These are phyloP conservation scores for Pachliopta kotzebuea DNA, from an alignment of 2,888 invertebrate species.

Conservation along the genomic window DNA sequence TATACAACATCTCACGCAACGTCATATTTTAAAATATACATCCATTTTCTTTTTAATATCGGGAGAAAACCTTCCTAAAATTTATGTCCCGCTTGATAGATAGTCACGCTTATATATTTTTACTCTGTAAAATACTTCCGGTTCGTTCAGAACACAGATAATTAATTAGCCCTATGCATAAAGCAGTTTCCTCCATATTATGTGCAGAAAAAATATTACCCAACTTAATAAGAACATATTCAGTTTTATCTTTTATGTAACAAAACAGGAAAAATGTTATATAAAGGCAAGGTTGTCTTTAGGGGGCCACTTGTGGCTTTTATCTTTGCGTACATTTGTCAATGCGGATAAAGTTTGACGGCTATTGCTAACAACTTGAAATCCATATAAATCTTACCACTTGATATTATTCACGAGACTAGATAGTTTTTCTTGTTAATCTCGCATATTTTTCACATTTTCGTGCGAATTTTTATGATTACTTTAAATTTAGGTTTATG, in stretches of 20 bases:
- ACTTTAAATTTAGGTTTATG: not conserved
- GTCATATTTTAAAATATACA: no score
- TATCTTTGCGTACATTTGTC: constrained; percentile 7
- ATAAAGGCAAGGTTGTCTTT: not conserved
- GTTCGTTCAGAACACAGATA: no score
- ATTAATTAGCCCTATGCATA: no score
- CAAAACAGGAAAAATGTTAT: not conserved
- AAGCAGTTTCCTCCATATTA: not conserved
- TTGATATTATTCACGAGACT: constrained; percentile 17
- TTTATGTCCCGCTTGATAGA: no score
- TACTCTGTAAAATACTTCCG: no score
- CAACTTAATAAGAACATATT: constrained; percentile 1
- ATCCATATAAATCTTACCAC: constrained; percentile 2
- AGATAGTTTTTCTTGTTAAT: constrained; percentile 1
- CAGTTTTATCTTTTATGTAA: not conserved
- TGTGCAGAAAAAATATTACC: not conserved
- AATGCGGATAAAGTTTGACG: constrained; percentile 9
- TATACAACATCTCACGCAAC: no score
- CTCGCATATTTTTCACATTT: not conserved
- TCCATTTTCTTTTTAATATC: no score
- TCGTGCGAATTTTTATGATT: not conserved
- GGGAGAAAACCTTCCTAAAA: no score
- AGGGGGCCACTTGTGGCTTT: not conserved
- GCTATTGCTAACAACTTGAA: not conserved
- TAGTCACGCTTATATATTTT: no score